phyloP scores from a whole-genome alignment of 2,113 vertebrate genomes.

The Bettongia penicillata region DNA sequence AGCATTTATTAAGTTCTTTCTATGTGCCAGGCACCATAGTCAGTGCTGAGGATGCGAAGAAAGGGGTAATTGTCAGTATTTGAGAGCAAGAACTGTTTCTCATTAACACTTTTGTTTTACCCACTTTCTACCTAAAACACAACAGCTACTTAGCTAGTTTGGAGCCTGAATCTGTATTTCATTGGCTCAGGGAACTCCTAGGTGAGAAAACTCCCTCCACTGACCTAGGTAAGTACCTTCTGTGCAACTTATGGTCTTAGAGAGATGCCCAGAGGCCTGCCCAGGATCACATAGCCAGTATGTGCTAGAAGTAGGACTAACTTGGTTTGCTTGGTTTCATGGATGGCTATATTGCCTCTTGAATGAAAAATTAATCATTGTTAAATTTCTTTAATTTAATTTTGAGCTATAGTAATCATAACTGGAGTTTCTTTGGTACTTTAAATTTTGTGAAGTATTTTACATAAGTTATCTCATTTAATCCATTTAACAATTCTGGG shows the following conservation, averaged over 20 bases:
- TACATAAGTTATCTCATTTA: neutral
- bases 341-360: neutral
- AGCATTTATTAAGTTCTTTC: neutral
- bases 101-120: neutral
- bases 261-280: neutral
- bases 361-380: neutral
- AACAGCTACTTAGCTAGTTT: neutral
- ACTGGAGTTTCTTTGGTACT: neutral
- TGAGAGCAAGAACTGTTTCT: neutral
- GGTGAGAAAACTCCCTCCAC: neutral
- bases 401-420: neutral
- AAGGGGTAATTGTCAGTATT: neutral
- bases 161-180: neutral
- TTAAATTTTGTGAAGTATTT: neutral
- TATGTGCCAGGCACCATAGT: neutral
- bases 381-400: neutral
- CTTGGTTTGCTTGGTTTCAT: neutral
- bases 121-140: neutral
- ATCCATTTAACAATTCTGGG: neutral
- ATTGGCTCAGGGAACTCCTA: neutral
- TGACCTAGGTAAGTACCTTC: neutral
- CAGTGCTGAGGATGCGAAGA: neutral
- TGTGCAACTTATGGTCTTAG: neutral
- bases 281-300: neutral
- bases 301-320: neutral